These are phyloP conservation scores for Harpia harpyja DNA, from an alignment of 2,797 vertebrate species.

Conservation along the genomic window DNA sequence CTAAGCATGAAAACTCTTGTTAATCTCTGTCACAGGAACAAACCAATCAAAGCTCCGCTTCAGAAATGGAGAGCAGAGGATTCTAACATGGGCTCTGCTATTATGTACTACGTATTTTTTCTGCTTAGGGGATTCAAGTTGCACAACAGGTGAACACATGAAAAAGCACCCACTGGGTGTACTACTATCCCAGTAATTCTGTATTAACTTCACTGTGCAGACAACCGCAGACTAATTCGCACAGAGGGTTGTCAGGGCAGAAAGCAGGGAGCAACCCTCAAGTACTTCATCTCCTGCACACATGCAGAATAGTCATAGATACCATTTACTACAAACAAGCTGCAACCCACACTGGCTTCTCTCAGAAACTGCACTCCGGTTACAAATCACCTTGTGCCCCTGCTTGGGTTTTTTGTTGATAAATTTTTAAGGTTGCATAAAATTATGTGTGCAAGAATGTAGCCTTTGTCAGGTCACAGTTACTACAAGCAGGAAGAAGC, in stretches of 20 bases:
- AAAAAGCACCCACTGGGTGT: background rate
- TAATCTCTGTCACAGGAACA: background rate
- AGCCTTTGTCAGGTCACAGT: background rate
- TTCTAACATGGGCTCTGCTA: background rate
- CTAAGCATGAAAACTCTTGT: background rate
- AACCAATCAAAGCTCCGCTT: background rate
- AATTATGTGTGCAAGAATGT: fast-evolving
- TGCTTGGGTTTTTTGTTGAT: background rate
- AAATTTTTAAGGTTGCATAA: background rate
- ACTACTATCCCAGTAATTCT: background rate
- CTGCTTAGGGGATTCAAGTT: background rate
- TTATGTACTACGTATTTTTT: fast-evolving
- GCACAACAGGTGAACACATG: background rate
- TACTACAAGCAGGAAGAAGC: background rate
- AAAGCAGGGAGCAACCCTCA: background rate
- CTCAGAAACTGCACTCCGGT: fast-evolving
- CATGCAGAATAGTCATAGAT: fast-evolving
- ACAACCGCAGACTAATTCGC: background rate
- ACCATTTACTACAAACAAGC: background rate
- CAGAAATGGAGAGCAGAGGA: background rate
- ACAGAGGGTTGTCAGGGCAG: background rate
- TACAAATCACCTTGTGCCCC: fast-evolving
- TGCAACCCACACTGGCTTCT: background rate
- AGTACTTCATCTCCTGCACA: too few species aligned
- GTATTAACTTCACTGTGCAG: background rate